A percentile compares a stretch with the other conserved stretches of the same genome.
These are phyloP conservation scores for Cervus canadensis DNA, from an alignment of 2,113 vertebrate species.

Conservation along the genomic window DNA sequence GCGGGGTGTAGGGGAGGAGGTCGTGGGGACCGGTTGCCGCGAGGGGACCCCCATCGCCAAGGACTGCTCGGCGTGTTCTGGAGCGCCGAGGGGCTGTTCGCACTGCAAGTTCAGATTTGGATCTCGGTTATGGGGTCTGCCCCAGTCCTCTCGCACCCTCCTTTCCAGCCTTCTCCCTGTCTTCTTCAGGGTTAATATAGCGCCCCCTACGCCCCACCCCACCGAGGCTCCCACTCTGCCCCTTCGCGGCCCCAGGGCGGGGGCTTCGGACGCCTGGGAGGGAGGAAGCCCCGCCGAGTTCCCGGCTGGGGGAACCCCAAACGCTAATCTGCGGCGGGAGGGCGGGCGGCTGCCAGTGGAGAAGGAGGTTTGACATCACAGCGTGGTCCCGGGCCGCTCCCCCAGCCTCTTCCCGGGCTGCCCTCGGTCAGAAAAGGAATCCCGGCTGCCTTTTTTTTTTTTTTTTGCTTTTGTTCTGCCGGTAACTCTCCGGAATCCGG, in stretches of 20 bases:
- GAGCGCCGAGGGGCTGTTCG: not conserved
- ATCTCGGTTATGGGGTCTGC: not conserved
- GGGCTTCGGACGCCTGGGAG: not conserved
- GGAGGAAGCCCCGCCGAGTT: not conserved
- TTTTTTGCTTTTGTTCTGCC: constrained; percentile 69
- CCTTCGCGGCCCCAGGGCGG: not conserved
- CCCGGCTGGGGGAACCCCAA: not conserved
- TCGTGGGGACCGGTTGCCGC: not conserved
- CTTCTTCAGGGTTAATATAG: not conserved
- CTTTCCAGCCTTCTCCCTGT: not conserved
- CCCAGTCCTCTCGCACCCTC: not conserved
- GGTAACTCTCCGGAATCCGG: not conserved
- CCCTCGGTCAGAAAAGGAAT: not conserved
- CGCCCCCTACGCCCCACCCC: not conserved
- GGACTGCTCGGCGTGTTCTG: not conserved
- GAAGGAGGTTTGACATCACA: not conserved
- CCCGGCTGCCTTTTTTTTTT: not conserved
- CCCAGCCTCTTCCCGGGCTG: not conserved
- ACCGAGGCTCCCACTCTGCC: not conserved
- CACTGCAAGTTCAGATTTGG: constrained; percentile 25
- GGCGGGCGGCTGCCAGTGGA: not conserved
- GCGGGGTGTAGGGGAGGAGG: not conserved
- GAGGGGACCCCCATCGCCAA: not conserved
- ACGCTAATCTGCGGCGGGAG: not conserved
- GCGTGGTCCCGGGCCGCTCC: not conserved